Base-by-base conservation (phyloP, 2,888 invertebrate species). In the Leucoptera coffeella region DNA sequence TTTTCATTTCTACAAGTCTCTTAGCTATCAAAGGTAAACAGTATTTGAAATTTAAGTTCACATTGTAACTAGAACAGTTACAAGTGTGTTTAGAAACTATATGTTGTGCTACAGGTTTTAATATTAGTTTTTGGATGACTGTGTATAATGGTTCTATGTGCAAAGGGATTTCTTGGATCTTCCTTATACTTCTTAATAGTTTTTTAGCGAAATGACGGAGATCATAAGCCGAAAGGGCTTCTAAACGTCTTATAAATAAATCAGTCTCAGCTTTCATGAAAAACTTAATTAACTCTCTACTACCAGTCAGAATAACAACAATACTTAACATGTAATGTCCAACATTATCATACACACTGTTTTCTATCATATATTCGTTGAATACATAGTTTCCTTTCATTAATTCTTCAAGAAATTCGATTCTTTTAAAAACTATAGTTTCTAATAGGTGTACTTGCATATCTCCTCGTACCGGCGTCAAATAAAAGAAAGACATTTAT, bases 321-420 rank as follows among this genome's bases (percentile, higher is more conserved):
- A 69, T 52, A 45, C 76, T 71, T 10, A 77, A 41, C 38, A 59
- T 56, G 39, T 74, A 78, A 44, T 79, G 78, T 19, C 78, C 77
- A 23, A 75, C 59, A 32, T 71, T 73, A 38, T 79, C 79, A 34
- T 74, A 65, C 7, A 62, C 36, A 31, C 77, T 75, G 34, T 74
- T 75, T 47, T 78, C 78, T 9, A 75, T 44, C 22, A 78, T 51
- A 50, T 69, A 77, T 47, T 77, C 74, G 23, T 69, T 71, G 31
- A 71, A 74, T 14, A 32, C 32, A 26, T 40, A 32, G 28, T 57
- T 46, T 14, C 47, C 43, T 23, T 47, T 47, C 22, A 47, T 38
- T 29, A 72, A 31, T 4, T 50, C 39, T 38, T 58, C 55, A 32
- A 78, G 57, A 43, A 71, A 74, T 29, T 64, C 51, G 29, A 77